These are phyloP conservation scores for Cyprinodon diabolis DNA, from an alignment of 2,797 vertebrate genomes.

Conservation along the genomic window DNA sequence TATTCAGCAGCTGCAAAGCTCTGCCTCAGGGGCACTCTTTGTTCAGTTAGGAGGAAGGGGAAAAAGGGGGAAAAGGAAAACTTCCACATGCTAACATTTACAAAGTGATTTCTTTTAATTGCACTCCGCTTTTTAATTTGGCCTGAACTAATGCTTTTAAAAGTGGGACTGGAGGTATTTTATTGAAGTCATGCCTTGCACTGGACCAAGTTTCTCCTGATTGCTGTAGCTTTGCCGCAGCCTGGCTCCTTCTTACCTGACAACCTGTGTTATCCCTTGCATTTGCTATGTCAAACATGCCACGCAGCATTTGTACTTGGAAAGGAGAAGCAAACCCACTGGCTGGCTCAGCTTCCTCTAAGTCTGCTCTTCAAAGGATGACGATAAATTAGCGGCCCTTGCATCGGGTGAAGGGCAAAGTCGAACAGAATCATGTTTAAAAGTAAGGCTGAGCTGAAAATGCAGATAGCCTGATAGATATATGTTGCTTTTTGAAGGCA, in stretches of 20 bases:
- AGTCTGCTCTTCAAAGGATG: conserved; percentile 68
- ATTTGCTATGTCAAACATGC: conserved; percentile 77
- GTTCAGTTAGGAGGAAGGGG: conserved; percentile 71
- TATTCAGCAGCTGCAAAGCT: conserved; percentile 82
- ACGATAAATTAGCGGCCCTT: conserved; percentile 56
- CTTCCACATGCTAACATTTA: conserved; percentile 91
- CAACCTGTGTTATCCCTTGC: conserved; percentile 74
- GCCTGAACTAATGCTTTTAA: conserved; percentile 86
- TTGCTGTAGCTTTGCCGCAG: conserved; percentile 67
- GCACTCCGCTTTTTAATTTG: conserved; percentile 88
- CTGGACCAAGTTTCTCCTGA: conserved; percentile 74
- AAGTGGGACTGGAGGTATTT: conserved; percentile 82
- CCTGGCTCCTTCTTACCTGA: conserved; percentile 77
- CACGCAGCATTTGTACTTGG: conserved; percentile 66
- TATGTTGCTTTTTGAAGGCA: conserved; percentile 46
- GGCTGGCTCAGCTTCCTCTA: conserved; percentile 62
- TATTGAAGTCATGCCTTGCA: conserved; percentile 83
- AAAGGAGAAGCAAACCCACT: conserved; percentile 40
- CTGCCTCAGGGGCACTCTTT: conserved; percentile 81
- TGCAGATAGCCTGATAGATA: conserved; percentile 61
- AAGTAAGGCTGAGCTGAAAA: conserved; percentile 51
- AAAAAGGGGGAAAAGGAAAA: conserved; percentile 74
- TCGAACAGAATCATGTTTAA: conserved; percentile 61
- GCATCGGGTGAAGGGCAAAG: conserved; percentile 43
- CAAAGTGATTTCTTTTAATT: conserved; percentile 90